phyloP scores from a whole-genome alignment of 1,140 invertebrate genomes.

The Vollenhovia emeryi region DNA sequence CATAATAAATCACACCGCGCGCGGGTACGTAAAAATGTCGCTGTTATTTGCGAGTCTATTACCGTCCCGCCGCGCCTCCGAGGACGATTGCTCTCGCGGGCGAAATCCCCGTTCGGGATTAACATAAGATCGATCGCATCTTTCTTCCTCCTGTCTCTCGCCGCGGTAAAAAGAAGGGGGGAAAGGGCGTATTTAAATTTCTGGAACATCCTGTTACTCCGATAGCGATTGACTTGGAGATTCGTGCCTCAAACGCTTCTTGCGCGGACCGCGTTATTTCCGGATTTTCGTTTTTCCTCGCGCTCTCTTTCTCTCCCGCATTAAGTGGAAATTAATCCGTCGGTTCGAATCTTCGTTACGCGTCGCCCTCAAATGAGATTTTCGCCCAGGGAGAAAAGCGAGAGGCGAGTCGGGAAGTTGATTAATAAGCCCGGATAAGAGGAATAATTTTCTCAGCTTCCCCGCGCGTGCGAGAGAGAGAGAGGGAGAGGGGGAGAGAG shows the following conservation, averaged over 20 bases:
- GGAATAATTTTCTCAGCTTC: constrained; percentile 42
- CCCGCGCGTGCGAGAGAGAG: neutral
- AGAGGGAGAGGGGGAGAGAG: neutral
- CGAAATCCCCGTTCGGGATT: constrained; percentile 19
- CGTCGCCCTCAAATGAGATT: constrained; percentile 18
- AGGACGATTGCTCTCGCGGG: constrained; percentile 2
- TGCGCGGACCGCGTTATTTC: constrained; percentile 1
- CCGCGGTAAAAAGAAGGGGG: neutral
- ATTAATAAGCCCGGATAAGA: constrained; percentile 50
- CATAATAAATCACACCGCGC: constrained; percentile 16
- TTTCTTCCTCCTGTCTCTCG: neutral
- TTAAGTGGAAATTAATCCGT: constrained; percentile 52
- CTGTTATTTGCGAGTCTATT: constrained; percentile 39
- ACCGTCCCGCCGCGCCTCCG: neutral
- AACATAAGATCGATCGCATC: constrained; percentile 51
- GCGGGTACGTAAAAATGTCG: constrained; percentile 1
- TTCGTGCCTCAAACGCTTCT: constrained; percentile 7
- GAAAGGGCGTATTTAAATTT: constrained; percentile 43
- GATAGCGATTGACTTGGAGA: constrained; percentile 46
- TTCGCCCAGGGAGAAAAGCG: neutral
- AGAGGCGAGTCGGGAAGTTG: constrained; percentile 12
- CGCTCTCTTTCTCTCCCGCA: neutral
- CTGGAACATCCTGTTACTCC: constrained; percentile 43
- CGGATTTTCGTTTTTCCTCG: neutral
- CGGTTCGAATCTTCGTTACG: constrained; percentile 11